These are phyloP conservation scores for Microtus ochrogaster DNA, from an alignment of 2,113 vertebrate species.

Conservation along the genomic window DNA sequence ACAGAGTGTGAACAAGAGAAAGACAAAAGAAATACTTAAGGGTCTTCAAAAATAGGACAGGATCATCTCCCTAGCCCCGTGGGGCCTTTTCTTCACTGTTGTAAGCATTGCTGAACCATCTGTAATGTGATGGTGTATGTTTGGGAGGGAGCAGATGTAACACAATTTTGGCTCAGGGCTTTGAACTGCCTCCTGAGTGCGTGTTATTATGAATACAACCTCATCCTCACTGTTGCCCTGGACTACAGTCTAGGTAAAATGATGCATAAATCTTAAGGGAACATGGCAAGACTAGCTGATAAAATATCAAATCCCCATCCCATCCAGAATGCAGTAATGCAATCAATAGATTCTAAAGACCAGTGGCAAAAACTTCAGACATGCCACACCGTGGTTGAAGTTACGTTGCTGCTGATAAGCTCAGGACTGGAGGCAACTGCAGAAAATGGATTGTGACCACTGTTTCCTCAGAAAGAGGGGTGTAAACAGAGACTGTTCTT, in stretches of 20 bases:
- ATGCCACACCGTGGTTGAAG: neutral
- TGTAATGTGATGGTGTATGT: neutral
- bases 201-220: neutral
- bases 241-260: neutral
- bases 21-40: neutral
- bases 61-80: fast-evolving
- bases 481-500: no score
- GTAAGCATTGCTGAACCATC: neutral
- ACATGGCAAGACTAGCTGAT: neutral
- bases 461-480: neutral
- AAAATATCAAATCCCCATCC: neutral
- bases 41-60: neutral
- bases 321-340: neutral
- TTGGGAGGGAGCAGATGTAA: neutral
- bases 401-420: neutral
- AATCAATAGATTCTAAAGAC: neutral
- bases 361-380: neutral
- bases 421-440: neutral
- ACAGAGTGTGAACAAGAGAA: neutral
- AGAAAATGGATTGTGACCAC: neutral
- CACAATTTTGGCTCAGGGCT: neutral
- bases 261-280: neutral
- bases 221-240: neutral
- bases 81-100: neutral
- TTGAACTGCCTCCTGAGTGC: neutral